A percentile compares a stretch with the other conserved stretches of the same genome.
These are phyloP conservation scores for Aporrectodea caliginosa DNA, from an alignment of 1,140 invertebrate species.

Conservation along the genomic window DNA sequence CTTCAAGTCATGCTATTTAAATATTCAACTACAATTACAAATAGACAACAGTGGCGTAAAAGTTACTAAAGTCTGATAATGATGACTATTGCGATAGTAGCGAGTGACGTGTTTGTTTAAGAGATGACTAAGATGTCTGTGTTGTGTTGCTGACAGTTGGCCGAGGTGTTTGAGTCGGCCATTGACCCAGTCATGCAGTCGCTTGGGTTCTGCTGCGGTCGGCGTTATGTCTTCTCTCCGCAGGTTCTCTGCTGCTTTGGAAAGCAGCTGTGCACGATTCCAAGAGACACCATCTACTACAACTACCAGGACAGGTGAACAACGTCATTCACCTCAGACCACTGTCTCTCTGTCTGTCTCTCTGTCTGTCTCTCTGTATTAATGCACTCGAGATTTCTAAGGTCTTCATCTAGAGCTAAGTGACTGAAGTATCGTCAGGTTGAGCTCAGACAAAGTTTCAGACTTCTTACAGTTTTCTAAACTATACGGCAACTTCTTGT, in stretches of 20 bases:
- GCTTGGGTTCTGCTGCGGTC: conserved; percentile 96
- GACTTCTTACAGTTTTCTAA: no score
- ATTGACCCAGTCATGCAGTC: conserved; percentile 79
- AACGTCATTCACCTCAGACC: no score
- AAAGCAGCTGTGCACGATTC: conserved; percentile 96
- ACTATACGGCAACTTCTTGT: no score
- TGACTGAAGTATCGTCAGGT: no score
- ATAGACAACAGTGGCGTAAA: background rate
- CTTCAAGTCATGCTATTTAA: background rate
- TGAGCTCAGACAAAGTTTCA: no score
- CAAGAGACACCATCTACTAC: conserved; percentile 95
- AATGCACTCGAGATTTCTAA: no score
- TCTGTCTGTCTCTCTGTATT: no score
- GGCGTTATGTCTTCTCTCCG: conserved; percentile 97
- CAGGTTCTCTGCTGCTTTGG: conserved; percentile 98
- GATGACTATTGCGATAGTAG: background rate
- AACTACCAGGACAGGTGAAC: conserved; percentile 66
- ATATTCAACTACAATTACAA: background rate
- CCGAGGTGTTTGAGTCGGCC: conserved; percentile 28
- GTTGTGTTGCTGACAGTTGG: conserved; percentile 72
- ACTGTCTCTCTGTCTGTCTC: no score
- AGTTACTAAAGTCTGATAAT: background rate
- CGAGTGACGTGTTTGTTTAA: background rate
- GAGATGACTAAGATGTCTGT: background rate
- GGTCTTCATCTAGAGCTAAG: no score